phyloP scores from a whole-genome alignment of 2,797 vertebrate genomes.

The Melanotaenia trifasciata region DNA sequence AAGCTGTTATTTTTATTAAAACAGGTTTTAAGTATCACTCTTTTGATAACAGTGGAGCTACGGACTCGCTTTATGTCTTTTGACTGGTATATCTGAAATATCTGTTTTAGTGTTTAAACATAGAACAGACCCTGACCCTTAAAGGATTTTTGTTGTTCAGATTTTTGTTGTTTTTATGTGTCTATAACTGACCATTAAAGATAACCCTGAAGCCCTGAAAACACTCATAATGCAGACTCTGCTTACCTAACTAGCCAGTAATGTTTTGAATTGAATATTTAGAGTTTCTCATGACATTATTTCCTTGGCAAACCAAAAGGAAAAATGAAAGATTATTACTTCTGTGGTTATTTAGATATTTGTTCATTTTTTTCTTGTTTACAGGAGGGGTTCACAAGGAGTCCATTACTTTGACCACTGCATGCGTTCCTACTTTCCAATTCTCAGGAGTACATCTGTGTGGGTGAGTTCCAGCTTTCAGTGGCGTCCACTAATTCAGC shows the following conservation, averaged over 20 bases:
- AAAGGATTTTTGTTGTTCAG: not conserved
- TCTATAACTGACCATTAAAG: not conserved
- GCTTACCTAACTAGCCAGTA: not conserved
- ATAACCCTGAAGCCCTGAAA: not conserved
- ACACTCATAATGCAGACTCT: not conserved
- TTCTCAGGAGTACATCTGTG: slow-evolving; percentile 87
- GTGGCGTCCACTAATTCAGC: too few relatives aligned
- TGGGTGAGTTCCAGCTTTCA: slow-evolving; percentile 87
- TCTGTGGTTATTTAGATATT: too few relatives aligned
- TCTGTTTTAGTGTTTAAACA: not conserved
- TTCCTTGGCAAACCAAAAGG: not conserved
- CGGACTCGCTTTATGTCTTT: too few relatives aligned
- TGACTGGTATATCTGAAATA: not conserved
- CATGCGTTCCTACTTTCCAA: slow-evolving; percentile 85
- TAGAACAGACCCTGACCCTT: not conserved
- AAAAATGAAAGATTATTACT: not conserved
- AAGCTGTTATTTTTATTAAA: too few relatives aligned
- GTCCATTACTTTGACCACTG: slow-evolving; percentile 90
- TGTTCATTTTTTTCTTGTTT: not conserved
- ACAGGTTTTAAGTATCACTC: too few relatives aligned
- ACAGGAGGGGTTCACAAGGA: slow-evolving; percentile 87
- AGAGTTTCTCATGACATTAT: not conserved
- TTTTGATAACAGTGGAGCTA: not conserved
- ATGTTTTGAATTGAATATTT: too few relatives aligned
- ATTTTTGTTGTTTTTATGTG: too few relatives aligned